Base-by-base conservation (phyloP, 64 coral and sea anemone species). In the Porites australiensis region DNA sequence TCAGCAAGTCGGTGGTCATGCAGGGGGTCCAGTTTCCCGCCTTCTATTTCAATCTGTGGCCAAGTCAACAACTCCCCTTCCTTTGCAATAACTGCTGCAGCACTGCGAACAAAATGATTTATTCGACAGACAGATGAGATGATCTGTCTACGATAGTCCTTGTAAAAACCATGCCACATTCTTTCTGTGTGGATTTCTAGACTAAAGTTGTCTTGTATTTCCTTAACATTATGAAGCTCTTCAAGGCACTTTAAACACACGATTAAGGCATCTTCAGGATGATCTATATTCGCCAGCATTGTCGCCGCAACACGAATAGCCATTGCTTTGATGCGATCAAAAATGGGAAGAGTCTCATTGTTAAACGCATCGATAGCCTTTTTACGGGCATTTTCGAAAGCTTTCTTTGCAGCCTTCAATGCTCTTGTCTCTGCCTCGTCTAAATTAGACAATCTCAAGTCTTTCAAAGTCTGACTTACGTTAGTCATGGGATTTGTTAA, bases 281-380 rank as follows among this genome's bases (percentile, higher is more conserved):
- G 73, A 54, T 90, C 93, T 21, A 91, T n/a, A 49, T 87, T 89
- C 23, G 86, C 81, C 14, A 95, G 80, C 18, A 95, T 86, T 44
- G 58, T 79, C 20, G 79, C 61, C 15, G 86, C 57, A 16, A 95
- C 79, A 18, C 93, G 79, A n/a, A 95, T 73, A 37, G 70, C 85
- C 19, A 67, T 71, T 46, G 93, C 93, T 11, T 91, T 57, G 11
- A 95, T 80, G 16, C 88, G 20, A 70, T 95, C 88, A 2, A 16
- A 44, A 4, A 52, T 54, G 16, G 58, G 62, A 13, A 95, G 55
- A 15, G 58, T 53, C 71, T 95, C 79, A 50, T 90, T 95, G 51
- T 72, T 95, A 46, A 95, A 83, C 4, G 93, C 87, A 70, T 89
- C 90, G 27, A 74, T 82, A 49, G 87, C 79, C 53, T 90, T 65